Conservation (phyloP, 23 tunicate genomes). For the Diplosoma virens region DNA sequence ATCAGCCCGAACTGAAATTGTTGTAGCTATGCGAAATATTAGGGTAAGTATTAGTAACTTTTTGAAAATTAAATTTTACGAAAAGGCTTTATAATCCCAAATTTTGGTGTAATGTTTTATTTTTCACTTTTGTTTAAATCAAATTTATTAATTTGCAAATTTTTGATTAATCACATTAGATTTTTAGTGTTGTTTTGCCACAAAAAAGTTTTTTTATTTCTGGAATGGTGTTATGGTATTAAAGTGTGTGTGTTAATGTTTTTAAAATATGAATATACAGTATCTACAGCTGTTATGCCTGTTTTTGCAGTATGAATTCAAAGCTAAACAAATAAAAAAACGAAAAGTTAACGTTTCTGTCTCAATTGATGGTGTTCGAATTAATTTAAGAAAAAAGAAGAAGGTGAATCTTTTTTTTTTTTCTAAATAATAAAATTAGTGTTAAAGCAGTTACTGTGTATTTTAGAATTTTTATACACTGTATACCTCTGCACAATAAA, state of each 20-base stretch:
- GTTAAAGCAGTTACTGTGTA: too few species aligned
- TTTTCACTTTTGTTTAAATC: background rate
- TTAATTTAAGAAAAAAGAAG: conserved; percentile 42
- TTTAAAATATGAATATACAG: too few species aligned
- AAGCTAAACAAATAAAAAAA: conserved; percentile 76
- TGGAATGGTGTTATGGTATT: too few species aligned
- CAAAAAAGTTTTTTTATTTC: too few species aligned
- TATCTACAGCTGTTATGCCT: too few species aligned
- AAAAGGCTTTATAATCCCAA: too few species aligned
- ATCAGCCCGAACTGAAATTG: conserved; percentile 86
- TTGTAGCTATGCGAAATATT: conserved; percentile 93
- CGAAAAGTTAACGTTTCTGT: conserved; percentile 68
- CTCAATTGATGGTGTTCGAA: conserved; percentile 86
- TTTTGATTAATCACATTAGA: background rate
- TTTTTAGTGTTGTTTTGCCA: too few species aligned
- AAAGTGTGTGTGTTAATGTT: too few species aligned
- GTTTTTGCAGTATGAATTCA: conserved; percentile 74
- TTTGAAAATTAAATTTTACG: too few species aligned
- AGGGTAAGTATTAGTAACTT: conserved; percentile 77
- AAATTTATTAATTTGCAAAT: background rate
- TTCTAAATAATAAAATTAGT: too few species aligned
- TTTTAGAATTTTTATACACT: too few species aligned
- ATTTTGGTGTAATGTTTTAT: background rate
- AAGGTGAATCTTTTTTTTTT: conserved; percentile 39
- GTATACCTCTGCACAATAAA: too few species aligned